Conservation (phyloP, 2,113 vertebrate genomes). For the Ptyas mucosa region DNA sequence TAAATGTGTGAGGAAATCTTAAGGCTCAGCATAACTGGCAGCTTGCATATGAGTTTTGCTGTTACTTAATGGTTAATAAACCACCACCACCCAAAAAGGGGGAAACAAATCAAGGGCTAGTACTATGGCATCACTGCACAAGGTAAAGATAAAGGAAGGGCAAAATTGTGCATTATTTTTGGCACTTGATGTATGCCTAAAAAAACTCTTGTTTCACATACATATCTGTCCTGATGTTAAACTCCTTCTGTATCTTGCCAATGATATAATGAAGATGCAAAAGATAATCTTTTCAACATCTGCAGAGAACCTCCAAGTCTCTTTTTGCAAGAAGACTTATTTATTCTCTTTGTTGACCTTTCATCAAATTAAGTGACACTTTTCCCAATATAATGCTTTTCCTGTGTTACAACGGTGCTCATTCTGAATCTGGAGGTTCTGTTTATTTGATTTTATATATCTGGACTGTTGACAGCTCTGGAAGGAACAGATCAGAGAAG, state of each 20-base stretch:
- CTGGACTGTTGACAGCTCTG: neutral
- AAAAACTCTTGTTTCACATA: neutral
- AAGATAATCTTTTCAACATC: neutral
- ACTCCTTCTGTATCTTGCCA: neutral
- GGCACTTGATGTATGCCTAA: neutral
- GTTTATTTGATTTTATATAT: neutral
- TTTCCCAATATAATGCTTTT: neutral
- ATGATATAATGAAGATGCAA: neutral
- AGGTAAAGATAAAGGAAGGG: neutral
- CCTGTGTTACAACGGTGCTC: neutral
- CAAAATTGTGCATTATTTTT: neutral
- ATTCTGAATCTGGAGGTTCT: neutral
- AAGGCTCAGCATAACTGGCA: slow-evolving; percentile 31
- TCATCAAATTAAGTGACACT: neutral
- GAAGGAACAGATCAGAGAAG: neutral
- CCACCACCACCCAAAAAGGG: neutral
- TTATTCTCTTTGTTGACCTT: neutral
- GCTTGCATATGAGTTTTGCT: slow-evolving; percentile 19
- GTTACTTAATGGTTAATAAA: neutral
- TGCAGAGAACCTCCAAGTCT: neutral
- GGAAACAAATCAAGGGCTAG: neutral
- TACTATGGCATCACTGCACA: neutral
- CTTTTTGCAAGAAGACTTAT: neutral
- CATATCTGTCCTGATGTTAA: neutral
- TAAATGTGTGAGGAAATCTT: slow-evolving; percentile 48